Conservation (phyloP, 2,797 vertebrate genomes). For the Amniataba percoides region DNA sequence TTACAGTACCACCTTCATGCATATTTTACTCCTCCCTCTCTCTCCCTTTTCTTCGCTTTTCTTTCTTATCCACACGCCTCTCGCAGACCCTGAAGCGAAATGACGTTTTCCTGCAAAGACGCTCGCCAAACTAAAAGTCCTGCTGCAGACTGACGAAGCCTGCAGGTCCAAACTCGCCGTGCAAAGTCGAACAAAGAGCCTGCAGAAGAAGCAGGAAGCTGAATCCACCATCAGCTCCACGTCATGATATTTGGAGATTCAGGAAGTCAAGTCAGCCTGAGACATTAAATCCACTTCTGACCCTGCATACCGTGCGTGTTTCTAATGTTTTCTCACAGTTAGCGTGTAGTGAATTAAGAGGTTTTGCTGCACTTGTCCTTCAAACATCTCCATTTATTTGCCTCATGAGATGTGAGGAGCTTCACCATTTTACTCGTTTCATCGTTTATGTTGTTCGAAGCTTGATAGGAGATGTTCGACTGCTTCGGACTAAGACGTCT, state of each 20-base stretch:
- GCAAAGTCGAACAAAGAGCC: too few relatives aligned
- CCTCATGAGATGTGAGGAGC: not conserved
- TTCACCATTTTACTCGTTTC: not conserved
- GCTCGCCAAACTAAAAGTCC: not conserved
- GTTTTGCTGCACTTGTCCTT: too few relatives aligned
- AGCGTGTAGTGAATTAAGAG: not conserved
- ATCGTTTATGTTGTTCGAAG: not conserved
- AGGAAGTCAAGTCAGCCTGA: too few relatives aligned
- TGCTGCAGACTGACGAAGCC: not conserved
- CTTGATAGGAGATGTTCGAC: not conserved
- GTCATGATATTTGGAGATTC: too few relatives aligned
- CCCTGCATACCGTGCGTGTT: not conserved
- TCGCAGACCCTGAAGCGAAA: not conserved
- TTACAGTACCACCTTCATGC: constrained; percentile 55
- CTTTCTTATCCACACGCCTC: not conserved
- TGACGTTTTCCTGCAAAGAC: not conserved
- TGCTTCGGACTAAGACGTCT: too few relatives aligned
- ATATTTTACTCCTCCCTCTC: constrained; percentile 48
- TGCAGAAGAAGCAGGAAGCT: not conserved
- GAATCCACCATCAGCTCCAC: not conserved
- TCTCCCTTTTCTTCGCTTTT: not conserved
- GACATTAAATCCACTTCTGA: not conserved
- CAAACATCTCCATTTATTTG: not conserved
- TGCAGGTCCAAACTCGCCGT: not conserved
- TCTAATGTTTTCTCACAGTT: not conserved